Evolutionary conservation across 1,140 invertebrate species (phyloP).

Genomic region (Pseudomyrmex concolor): DNA sequence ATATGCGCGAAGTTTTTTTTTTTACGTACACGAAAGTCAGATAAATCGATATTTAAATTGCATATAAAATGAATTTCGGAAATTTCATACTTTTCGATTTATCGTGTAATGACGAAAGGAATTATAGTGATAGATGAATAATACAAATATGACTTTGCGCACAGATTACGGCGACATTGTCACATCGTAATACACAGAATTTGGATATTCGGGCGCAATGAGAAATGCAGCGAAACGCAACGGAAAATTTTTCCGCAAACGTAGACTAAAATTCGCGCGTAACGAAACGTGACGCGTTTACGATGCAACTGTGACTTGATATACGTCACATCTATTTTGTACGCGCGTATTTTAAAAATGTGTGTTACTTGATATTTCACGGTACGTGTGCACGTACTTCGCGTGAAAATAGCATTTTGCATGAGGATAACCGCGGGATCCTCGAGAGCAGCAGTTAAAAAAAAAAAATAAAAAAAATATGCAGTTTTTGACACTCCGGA

Average conservation of each 20-base stretch:
- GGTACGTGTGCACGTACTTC: slow-evolving; percentile 38
- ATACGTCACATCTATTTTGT: slow-evolving; percentile 43
- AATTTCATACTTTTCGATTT: no score
- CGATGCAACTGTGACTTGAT: slow-evolving; percentile 47
- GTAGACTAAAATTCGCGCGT: slow-evolving; percentile 29
- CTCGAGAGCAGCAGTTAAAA: slow-evolving; percentile 11
- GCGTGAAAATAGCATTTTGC: slow-evolving; percentile 61
- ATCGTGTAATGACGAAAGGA: neutral
- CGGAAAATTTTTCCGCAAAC: slow-evolving; percentile 47
- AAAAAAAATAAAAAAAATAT: slow-evolving; percentile 28
- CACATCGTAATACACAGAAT: neutral
- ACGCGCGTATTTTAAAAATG: slow-evolving; percentile 34
- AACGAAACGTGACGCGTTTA: slow-evolving; percentile 57
- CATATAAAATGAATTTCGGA: no score
- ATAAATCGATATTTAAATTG: no score
- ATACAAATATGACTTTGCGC: slow-evolving; percentile 10
- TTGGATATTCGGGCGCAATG: slow-evolving; percentile 33
- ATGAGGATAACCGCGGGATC: slow-evolving; percentile 40
- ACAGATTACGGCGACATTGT: slow-evolving; percentile 9
- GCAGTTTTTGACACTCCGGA: slow-evolving; percentile 38
- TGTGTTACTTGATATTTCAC: slow-evolving; percentile 57
- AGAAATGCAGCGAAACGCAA: slow-evolving; percentile 18
- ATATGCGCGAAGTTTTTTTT: no score
- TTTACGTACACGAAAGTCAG: no score
- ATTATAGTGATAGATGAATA: slow-evolving; percentile 27